These are phyloP conservation scores for Drosophila borealis DNA, from an alignment of 2,888 invertebrate genomes.

Conservation along the genomic window DNA sequence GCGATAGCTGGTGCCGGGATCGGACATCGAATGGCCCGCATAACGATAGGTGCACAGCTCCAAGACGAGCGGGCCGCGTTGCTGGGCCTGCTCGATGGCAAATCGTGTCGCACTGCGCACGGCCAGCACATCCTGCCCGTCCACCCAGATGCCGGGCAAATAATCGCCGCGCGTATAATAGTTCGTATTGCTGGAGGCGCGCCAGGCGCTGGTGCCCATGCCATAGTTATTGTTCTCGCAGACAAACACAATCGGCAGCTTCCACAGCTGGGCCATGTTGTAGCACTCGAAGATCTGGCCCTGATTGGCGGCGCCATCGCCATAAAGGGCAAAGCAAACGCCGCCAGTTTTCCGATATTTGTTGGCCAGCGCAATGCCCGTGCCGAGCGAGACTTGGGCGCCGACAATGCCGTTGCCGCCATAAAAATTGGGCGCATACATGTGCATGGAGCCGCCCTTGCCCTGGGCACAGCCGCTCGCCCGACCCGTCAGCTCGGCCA, in stretches of 20 bases:
- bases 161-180: slow-evolving; percentile 97
- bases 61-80: slow-evolving; percentile 96
- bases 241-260: slow-evolving; percentile 95
- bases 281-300: slow-evolving; percentile 95
- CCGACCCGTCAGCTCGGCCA: slow-evolving; percentile 95
- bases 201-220: slow-evolving; percentile 97
- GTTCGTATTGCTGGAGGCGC: slow-evolving; percentile 93
- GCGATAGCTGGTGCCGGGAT: slow-evolving; percentile 98
- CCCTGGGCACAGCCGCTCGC: slow-evolving; percentile 94
- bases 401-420: slow-evolving; percentile 99
- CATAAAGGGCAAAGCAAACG: slow-evolving; percentile 94
- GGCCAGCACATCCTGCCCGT: slow-evolving; percentile 98
- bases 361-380: slow-evolving; percentile 95
- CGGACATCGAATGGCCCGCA: slow-evolving; percentile 99
- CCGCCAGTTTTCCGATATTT: slow-evolving; percentile 94
- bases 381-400: slow-evolving; percentile 98
- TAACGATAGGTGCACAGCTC: slow-evolving; percentile 98
- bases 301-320: slow-evolving; percentile 97
- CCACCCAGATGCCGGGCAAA: slow-evolving; percentile 97
- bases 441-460: slow-evolving; percentile 99
- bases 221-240: slow-evolving; percentile 99
- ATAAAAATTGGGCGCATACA: slow-evolving; percentile 96
- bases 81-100: slow-evolving; percentile 91
- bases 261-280: slow-evolving; percentile 98
- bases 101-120: slow-evolving; percentile 93